phyloP scores from a whole-genome alignment of 1,140 invertebrate species.

The Papilio polytes region DNA sequence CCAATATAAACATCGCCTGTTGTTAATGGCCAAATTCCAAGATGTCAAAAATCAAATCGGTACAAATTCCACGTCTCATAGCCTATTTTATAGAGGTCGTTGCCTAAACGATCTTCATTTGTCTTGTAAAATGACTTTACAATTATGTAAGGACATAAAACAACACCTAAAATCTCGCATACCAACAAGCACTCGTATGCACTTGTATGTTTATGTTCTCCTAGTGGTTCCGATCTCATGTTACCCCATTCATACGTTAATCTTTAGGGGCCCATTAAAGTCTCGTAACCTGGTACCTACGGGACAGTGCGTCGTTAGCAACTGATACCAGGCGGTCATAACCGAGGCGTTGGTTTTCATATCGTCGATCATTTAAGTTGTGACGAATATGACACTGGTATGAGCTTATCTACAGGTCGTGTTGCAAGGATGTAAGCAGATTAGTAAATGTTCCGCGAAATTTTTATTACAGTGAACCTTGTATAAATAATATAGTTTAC shows the following conservation, averaged over 20 bases:
- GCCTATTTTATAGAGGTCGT: no score
- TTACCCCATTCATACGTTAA: constrained; percentile 81
- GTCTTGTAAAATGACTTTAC: not conserved
- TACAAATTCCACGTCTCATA: no score
- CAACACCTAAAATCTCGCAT: constrained; percentile 53
- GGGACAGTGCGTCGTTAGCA: constrained; percentile 81
- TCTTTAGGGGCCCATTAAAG: constrained; percentile 79
- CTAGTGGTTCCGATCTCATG: constrained; percentile 67
- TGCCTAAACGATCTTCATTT: not conserved
- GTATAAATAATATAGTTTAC: not conserved
- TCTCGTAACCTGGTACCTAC: constrained; percentile 77
- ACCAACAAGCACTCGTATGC: constrained; percentile 58
- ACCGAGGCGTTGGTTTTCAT: constrained; percentile 66
- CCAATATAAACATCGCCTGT: no score
- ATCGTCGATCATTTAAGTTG: constrained; percentile 60
- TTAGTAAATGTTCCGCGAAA: not conserved
- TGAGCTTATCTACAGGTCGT: constrained; percentile 3
- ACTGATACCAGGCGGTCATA: constrained; percentile 77
- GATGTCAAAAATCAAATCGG: no score
- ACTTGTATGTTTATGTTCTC: constrained; percentile 76
- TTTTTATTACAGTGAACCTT: no score
- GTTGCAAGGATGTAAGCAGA: not conserved
- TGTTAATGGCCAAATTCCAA: no score
- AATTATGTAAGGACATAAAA: not conserved
- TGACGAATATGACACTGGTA: constrained; percentile 33